Evolutionary conservation across 2,888 invertebrate species (phyloP), one percentile per base, ranked within the genome.

Genomic region (Caenorhabditis panamensis): DNA sequence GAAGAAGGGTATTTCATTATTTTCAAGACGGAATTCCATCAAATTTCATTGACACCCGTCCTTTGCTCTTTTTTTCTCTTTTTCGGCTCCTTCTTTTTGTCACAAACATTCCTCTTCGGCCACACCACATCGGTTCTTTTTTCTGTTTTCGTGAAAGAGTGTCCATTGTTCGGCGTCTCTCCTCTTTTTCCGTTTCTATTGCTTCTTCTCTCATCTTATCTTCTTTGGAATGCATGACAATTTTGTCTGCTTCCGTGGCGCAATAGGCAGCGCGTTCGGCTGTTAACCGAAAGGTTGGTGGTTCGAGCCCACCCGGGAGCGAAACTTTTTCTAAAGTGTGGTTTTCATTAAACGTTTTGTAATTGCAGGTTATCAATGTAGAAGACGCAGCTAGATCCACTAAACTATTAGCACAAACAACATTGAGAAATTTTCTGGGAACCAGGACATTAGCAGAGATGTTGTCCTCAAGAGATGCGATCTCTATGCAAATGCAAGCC

Each of bases 231-330:
- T 18, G 36, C 20, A 9, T 20, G 18, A 1, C 8, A 9, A 31
- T 18, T 11, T 18, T 20, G 53, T 53, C 58, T 56, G 69, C 69
- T 77, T 69, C 69, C 69, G 69, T 84, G 84, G 82, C 84, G 84
- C 82, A 84, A 82, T 84, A 77, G 83, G 83, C 83, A 95, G 95
- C 95, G 95, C 95, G 95, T 95, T 95, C 95, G 95, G 95, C 95
- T 95, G 95, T 95, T 95, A 95, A 95, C 95, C 95, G 95, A 95
- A 95, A 95, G 95, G 95, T 95, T 95, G 95, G 95, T 95, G 95
- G 95, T 95, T 95, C 95, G 94, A 95, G 95, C 82, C 84, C 84
- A 83, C 83, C 85, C 84, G 82, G 85, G 82, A 82, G 84, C 84
- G 82, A 83, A 80, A 67, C 1, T 49, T 82, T 82, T 82, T 78